Evolutionary conservation across 92 coral and sea anemone species (phyloP).

Genomic region (Heliopora coerulea): DNA sequence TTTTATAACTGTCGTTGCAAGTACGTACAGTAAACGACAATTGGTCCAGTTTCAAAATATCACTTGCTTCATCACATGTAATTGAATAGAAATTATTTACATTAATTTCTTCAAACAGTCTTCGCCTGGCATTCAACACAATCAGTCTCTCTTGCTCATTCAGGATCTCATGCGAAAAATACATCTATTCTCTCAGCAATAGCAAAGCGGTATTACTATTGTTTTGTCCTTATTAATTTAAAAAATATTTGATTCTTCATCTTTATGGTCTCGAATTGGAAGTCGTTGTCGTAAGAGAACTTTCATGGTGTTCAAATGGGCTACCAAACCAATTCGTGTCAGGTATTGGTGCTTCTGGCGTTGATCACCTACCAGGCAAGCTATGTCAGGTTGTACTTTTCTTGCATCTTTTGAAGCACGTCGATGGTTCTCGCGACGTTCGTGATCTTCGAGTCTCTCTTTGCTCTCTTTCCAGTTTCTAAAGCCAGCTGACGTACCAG

Average conservation of each 20-base stretch:
- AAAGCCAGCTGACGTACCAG: conserved; percentile 28
- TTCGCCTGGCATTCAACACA: conserved; percentile 16
- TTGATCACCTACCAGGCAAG: conserved; percentile 12
- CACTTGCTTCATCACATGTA: conserved; percentile 30
- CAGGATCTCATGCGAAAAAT: conserved; percentile 32
- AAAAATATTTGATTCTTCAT: conserved; percentile 30
- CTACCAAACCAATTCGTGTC: conserved; percentile 8
- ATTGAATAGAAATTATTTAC: conserved; percentile 23
- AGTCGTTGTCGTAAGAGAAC: conserved; percentile 28
- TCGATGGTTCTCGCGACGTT: conserved; percentile 3
- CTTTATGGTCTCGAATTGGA: conserved; percentile 25
- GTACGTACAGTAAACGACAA: conserved; percentile 37
- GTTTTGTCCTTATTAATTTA: conserved; percentile 32
- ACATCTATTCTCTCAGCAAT: conserved; percentile 18
- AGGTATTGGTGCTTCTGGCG: conserved; percentile 13
- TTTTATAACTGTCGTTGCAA: conserved; percentile 16
- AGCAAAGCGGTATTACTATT: conserved; percentile 26
- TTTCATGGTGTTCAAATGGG: conserved; percentile 32
- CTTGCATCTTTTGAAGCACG: background rate
- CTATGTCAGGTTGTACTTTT: conserved; percentile 16
- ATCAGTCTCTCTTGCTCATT: conserved; percentile 28
- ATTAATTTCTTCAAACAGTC: conserved; percentile 24
- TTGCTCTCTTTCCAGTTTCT: conserved; percentile 16
- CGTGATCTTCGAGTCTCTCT: conserved; percentile 12
- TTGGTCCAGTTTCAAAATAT: conserved; percentile 33